Percentiles rank a stretch among this genome's conserved stretches.
Conservation (phyloP, 2,113 vertebrate genomes). For the Gobius niger region DNA sequence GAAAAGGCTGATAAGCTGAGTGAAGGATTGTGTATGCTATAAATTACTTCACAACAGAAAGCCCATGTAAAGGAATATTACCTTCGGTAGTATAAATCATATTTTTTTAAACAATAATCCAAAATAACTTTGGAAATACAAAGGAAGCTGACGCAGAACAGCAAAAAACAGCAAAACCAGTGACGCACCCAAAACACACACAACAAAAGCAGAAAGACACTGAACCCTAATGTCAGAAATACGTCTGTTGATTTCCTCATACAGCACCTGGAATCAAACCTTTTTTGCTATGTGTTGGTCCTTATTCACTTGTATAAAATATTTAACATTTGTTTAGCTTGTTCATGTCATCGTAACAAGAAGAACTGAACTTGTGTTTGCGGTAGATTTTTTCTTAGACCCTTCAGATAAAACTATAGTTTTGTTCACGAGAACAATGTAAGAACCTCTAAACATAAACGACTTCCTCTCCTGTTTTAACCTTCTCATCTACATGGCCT, state of each 20-base stretch:
- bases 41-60: conserved; percentile 26
- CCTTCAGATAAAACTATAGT: background rate
- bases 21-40: conserved; percentile 20
- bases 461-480: background rate
- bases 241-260: too few relatives aligned
- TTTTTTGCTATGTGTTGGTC: too few relatives aligned
- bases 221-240: too few relatives aligned
- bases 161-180: background rate
- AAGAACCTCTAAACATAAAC: background rate
- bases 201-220: too few relatives aligned
- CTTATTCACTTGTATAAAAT: too few relatives aligned
- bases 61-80: conserved; percentile 14
- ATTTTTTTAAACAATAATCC: conserved; percentile 14
- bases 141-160: background rate
- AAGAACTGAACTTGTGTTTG: background rate
- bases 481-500: background rate
- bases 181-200: background rate
- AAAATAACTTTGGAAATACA: conserved; percentile 5
- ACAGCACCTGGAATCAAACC: too few relatives aligned
- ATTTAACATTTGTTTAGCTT: background rate
- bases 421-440: background rate
- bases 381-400: background rate
- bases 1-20: conserved; percentile 35
- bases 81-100: background rate
- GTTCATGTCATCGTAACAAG: too few relatives aligned